Evolutionary conservation across 2,888 invertebrate genomes (phyloP), one percentile per base, ranked within the genome.

Genomic region (Eupithecia inturbata): DNA sequence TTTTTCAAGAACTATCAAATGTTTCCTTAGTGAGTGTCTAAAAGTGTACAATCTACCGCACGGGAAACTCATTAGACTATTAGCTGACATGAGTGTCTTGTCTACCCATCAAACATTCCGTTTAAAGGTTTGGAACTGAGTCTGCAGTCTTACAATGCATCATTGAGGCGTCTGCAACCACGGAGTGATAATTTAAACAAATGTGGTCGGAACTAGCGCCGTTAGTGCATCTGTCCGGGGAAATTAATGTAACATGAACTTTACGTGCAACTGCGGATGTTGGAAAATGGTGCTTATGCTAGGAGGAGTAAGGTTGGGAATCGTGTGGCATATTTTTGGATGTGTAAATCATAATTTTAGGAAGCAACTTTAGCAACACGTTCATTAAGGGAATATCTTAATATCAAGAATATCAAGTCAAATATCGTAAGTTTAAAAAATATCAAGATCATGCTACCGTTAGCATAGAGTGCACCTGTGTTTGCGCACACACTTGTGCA

Each of bases 161-260:
- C 12, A 57, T 26, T 12, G 12, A 57, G 26, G 10, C 26, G 26
- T 26, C 57, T 12, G 53, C 53, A 53, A 53, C 3, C 22, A 53
- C 57, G 5, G 26, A 10, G 53, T 12, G 26, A 57, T 57, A 57
- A 36, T 64, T 64, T 12, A 33, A 62, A 64, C 36, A n/a, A 64
- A 64, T 64, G 22, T 64, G 31, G 63, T 4, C 63, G 33, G 33
- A 64, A 64, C 63, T 64, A 36, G 63, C 63, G 31, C 33, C 36
- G 36, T 71, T 68, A 72, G 70, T 68, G 41, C 72, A 71, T 72
- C 72, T 45, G 70, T 53, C 77, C 3, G 33, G 78, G 77, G 78
- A 78, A 78, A 78, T 77, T 71, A 78, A 72, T 77, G 68, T 60
- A 62, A 71, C 71, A 75, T 77, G 75, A 67, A 63, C 26, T 57